Conservation (phyloP, 2,888 invertebrate species). For the Tenthredo mesomela region DNA sequence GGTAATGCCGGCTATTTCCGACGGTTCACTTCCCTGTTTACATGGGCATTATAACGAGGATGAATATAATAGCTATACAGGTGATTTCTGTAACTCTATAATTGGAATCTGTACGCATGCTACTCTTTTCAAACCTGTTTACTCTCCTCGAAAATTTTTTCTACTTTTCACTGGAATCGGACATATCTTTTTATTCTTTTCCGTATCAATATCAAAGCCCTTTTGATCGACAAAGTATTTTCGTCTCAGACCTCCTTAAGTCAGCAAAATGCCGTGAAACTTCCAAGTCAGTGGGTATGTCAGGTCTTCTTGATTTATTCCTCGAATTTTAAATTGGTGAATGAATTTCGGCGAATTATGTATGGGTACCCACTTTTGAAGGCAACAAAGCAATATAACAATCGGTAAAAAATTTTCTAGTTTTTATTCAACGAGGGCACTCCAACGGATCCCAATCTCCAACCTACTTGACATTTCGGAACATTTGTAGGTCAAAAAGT, state of each 20-base stretch:
- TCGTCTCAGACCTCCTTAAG: not conserved
- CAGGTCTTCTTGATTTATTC: not conserved
- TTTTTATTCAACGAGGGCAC: not conserved
- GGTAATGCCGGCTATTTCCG: conserved; percentile 34
- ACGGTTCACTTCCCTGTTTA: conserved; percentile 37
- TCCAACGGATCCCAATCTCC: not conserved
- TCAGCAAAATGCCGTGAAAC: not conserved
- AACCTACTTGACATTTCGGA: not conserved
- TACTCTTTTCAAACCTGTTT: conserved; percentile 12
- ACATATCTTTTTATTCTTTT: not conserved
- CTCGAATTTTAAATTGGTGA: not conserved
- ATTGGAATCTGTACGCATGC: conserved; percentile 3
- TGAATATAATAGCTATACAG: conserved; percentile 17
- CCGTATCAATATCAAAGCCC: not conserved
- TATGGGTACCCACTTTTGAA: not conserved
- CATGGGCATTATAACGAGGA: not conserved
- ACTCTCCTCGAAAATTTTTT: not conserved
- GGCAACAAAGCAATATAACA: not conserved
- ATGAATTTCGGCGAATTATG: not conserved
- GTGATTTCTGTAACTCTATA: conserved; percentile 35
- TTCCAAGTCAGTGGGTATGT: not conserved
- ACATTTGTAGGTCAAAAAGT: not conserved
- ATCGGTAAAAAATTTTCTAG: not conserved
- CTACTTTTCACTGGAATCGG: not conserved
- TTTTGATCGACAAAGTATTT: not conserved